These are phyloP conservation scores for Siniperca undulata DNA, from an alignment of 2,797 vertebrate genomes.

Conservation along the genomic window DNA sequence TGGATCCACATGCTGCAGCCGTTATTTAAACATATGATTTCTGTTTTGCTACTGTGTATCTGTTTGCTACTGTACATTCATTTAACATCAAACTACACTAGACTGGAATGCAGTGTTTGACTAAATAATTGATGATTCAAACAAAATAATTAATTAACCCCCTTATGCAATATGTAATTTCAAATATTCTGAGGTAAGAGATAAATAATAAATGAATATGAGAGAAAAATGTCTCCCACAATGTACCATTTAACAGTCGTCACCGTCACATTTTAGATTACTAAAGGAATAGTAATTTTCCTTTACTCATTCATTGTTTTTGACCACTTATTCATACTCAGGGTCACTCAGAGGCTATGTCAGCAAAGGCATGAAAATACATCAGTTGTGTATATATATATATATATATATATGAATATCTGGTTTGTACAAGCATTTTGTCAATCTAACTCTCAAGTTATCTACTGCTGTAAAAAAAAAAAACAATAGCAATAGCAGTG, in stretches of 20 bases:
- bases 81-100: neutral
- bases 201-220: conserved; percentile 44
- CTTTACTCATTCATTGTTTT: neutral
- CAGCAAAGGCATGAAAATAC: neutral
- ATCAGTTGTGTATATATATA: neutral
- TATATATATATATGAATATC: neutral
- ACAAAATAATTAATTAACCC: conserved; percentile 55
- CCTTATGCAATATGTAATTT: conserved; percentile 37
- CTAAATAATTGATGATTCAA: conserved; percentile 56
- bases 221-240: conserved; percentile 6
- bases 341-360: neutral
- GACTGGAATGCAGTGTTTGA: conserved; percentile 3
- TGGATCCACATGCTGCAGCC: conserved; percentile 21
- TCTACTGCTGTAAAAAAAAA: neutral
- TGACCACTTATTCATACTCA: neutral
- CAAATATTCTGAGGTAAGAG: conserved; percentile 36
- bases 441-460: neutral
- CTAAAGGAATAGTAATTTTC: neutral
- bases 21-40: conserved; percentile 10
- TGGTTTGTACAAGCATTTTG: neutral
- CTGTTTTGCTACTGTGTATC: neutral
- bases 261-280: conserved; percentile 11
- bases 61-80: neutral
- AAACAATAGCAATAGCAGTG: neutral
- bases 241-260: neutral